Percentiles rank a stretch among this genome's conserved stretches.
These are phyloP conservation scores for Oreochromis tanganicae DNA, from an alignment of 2,113 vertebrate genomes.

Conservation along the genomic window DNA sequence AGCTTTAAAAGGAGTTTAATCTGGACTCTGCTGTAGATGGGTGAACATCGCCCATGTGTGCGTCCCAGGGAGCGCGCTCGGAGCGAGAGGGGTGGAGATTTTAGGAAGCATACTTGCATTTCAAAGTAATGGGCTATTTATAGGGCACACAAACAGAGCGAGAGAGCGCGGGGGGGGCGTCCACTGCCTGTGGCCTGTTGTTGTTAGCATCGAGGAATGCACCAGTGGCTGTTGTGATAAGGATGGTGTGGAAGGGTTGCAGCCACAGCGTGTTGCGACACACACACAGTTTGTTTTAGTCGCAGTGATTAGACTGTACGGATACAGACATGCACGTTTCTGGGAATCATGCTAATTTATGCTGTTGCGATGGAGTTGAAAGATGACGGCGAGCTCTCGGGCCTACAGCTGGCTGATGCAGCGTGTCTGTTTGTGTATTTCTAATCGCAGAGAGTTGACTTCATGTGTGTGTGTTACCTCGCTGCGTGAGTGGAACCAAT, in stretches of 20 bases:
- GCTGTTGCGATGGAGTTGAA: conserved; percentile 18
- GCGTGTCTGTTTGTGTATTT: neutral
- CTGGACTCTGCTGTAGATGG: neutral
- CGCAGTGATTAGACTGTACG: neutral
- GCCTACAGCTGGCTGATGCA: neutral
- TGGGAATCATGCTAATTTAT: conserved; percentile 26
- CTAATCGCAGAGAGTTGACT: neutral
- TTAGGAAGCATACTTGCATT: conserved; percentile 37
- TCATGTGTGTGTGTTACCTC: neutral
- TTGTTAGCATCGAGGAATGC: conserved; percentile 39
- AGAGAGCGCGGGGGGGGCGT: neutral
- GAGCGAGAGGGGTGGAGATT: neutral
- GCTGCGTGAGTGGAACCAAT: neutral
- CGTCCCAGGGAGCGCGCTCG: neutral
- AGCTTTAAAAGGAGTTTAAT: conserved; percentile 20
- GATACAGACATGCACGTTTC: neutral
- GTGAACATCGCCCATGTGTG: neutral
- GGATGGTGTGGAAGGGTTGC: neutral
- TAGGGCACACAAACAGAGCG: conserved; percentile 27
- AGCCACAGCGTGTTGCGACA: neutral
- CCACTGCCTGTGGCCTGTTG: neutral
- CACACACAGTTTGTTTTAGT: neutral
- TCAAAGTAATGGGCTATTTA: conserved; percentile 60
- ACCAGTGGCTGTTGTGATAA: conserved; percentile 31
- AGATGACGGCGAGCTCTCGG: neutral